Evolutionary conservation across 2,888 invertebrate species (phyloP).

Genomic region (Nemotelus nigrinus): DNA sequence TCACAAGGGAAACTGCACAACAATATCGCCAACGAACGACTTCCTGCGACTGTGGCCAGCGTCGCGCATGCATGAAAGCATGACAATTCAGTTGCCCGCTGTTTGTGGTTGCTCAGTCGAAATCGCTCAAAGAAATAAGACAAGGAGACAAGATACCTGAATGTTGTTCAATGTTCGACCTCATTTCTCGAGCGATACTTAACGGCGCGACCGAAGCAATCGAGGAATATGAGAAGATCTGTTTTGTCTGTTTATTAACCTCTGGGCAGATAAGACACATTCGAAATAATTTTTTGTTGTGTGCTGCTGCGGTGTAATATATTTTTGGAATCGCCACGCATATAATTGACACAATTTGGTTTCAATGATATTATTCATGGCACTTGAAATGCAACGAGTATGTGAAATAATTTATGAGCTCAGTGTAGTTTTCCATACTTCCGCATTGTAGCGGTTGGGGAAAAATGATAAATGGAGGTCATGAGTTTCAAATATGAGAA

Average conservation of each 20-base stretch:
- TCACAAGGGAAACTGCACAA: not conserved
- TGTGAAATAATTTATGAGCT: not conserved
- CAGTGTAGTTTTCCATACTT: no score
- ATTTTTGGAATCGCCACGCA: constrained; percentile 4
- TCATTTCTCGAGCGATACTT: not conserved
- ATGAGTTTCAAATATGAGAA: no score
- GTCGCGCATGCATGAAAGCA: not conserved
- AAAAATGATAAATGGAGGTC: no score
- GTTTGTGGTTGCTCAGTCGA: not conserved
- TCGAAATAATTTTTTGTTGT: not conserved
- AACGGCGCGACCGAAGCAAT: not conserved
- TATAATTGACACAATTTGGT: constrained; percentile 17
- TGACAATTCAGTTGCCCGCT: constrained; percentile 1
- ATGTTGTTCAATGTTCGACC: constrained; percentile 17
- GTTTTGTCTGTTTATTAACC: constrained; percentile 24
- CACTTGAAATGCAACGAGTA: not conserved
- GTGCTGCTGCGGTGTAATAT: constrained; percentile 2
- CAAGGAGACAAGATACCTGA: constrained; percentile 29
- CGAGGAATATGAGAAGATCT: constrained; percentile 14
- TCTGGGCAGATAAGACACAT: not conserved
- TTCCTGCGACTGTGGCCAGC: not conserved
- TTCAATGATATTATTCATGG: no score
- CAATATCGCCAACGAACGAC: not conserved
- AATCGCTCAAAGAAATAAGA: constrained; percentile 12
- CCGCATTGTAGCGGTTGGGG: no score